phyloP scores from a whole-genome alignment of 2,113 vertebrate genomes.

The Halichoeres trimaculatus region DNA sequence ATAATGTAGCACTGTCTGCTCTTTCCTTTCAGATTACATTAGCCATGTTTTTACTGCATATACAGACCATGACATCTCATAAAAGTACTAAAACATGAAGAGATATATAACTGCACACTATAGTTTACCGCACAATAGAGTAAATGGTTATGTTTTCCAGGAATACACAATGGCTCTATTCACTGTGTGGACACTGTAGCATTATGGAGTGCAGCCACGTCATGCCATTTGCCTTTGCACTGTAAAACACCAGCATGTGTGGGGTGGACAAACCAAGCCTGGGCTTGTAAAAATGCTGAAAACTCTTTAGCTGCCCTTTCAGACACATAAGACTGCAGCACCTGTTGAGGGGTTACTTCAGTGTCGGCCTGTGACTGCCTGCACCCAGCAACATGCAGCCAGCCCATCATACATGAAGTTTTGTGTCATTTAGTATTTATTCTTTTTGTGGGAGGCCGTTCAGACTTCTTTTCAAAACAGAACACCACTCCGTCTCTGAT shows the following conservation, averaged over 20 bases:
- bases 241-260: conserved; percentile 74
- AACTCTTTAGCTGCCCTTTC: conserved; percentile 67
- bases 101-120: conserved; percentile 2
- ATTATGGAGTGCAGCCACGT: conserved; percentile 44
- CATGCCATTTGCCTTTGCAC: conserved; percentile 61
- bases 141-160: conserved; percentile 29
- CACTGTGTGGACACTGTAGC: conserved; percentile 26
- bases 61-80: not conserved
- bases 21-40: not conserved
- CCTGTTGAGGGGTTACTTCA: conserved; percentile 75
- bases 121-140: not conserved
- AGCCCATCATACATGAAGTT: conserved; percentile 28
- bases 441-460: conserved; percentile 35
- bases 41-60: not conserved
- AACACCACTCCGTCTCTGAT: conserved; percentile 62
- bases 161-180: conserved; percentile 30
- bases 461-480: conserved; percentile 39
- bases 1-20: not conserved
- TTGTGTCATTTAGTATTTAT: conserved; percentile 47
- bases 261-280: conserved; percentile 60
- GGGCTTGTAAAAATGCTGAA: conserved; percentile 70
- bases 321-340: conserved; percentile 70
- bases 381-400: conserved; percentile 50
- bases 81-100: not conserved
- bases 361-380: conserved; percentile 66